Conservation (phyloP, 2,113 vertebrate genomes). For the Morone chrysops region DNA sequence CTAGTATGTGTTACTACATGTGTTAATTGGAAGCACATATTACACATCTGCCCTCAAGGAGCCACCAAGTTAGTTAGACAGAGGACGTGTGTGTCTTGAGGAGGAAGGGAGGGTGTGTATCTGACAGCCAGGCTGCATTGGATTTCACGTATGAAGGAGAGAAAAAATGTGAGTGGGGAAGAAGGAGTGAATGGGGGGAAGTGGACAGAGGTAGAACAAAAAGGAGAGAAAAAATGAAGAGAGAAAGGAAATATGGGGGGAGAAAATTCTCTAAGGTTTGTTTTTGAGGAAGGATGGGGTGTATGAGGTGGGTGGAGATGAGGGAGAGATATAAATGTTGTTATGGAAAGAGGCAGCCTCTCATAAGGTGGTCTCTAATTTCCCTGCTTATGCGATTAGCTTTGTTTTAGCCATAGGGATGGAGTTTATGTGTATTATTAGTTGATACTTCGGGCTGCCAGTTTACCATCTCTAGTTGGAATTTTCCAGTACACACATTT, state of each 20-base stretch:
- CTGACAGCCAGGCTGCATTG: slow-evolving; percentile 18
- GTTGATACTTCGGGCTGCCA: slow-evolving; percentile 5
- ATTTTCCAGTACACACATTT: slow-evolving; percentile 27
- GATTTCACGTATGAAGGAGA: slow-evolving; percentile 12
- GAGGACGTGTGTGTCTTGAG: slow-evolving; percentile 14
- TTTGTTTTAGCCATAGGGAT: slow-evolving; percentile 47
- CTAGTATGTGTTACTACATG: slow-evolving; percentile 28
- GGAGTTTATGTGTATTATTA: slow-evolving; percentile 18
- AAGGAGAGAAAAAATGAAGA: background rate
- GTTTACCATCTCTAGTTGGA: slow-evolving; percentile 4
- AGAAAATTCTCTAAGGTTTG: slow-evolving; percentile 15
- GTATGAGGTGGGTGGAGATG: slow-evolving; percentile 28
- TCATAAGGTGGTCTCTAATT: slow-evolving; percentile 44
- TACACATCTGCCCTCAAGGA: slow-evolving; percentile 27
- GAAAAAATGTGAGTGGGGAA: too few species aligned
- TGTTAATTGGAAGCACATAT: slow-evolving; percentile 59
- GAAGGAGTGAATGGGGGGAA: too few species aligned
- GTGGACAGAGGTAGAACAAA: too few species aligned
- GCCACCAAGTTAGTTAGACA: slow-evolving; percentile 16
- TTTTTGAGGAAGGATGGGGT: slow-evolving; percentile 37
- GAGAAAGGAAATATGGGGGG: background rate
- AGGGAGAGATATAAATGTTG: slow-evolving; percentile 44
- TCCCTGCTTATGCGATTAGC: slow-evolving; percentile 42
- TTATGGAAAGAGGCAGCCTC: slow-evolving; percentile 40
- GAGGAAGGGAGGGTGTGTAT: background rate